phyloP scores from a whole-genome alignment of 2,113 vertebrate species.

The Oryzias celebensis region DNA sequence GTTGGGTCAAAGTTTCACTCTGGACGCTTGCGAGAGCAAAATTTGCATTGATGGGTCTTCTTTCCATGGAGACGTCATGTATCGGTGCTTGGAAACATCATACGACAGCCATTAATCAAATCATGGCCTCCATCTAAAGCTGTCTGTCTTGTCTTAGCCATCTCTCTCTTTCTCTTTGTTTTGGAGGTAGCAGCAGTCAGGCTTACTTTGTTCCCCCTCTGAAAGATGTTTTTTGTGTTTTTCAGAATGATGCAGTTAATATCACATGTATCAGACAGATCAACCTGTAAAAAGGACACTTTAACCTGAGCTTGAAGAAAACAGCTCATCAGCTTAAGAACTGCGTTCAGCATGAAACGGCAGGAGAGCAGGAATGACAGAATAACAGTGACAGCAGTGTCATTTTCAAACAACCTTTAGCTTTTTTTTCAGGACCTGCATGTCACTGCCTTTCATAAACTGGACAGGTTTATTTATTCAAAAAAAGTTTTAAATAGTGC shows the following conservation, averaged over 20 bases:
- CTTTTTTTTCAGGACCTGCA: too few species aligned
- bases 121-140: conserved; percentile 55
- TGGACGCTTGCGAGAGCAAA: conserved; percentile 50
- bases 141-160: conserved; percentile 47
- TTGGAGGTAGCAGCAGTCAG: conserved; percentile 2
- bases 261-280: not conserved
- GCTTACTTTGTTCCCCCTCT: not conserved
- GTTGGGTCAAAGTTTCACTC: conserved; percentile 58
- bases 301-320: too few species aligned
- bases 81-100: conserved; percentile 69
- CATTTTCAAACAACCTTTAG: too few species aligned
- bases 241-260: not conserved
- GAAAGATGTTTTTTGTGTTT: not conserved
- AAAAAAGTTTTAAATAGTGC: too few species aligned
- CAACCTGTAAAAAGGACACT: not conserved
- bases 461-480: too few species aligned
- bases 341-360: too few species aligned
- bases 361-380: too few species aligned
- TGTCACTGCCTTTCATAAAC: too few species aligned
- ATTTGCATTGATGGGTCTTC: conserved; percentile 81
- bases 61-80: conserved; percentile 77
- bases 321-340: too few species aligned
- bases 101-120: conserved; percentile 78
- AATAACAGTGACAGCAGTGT: too few species aligned
- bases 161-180: conserved; percentile 23